A percentile compares a stretch with the other conserved stretches of the same genome.
phyloP scores from a whole-genome alignment of 2,888 invertebrate species.

The Morpho achilles region DNA sequence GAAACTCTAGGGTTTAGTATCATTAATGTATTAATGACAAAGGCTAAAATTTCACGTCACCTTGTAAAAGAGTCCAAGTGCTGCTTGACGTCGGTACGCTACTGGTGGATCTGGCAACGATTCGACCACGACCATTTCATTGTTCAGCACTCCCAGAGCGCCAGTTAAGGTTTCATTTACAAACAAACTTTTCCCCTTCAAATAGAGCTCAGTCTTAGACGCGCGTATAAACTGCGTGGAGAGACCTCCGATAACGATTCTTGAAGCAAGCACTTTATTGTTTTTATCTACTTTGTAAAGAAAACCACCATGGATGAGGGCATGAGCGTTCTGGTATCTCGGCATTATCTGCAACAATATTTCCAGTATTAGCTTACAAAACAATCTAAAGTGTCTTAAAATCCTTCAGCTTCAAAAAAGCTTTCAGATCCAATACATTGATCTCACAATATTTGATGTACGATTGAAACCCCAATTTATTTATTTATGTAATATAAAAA shows the following conservation, averaged over 20 bases:
- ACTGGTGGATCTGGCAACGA: constrained; percentile 75
- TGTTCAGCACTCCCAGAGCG: constrained; percentile 36
- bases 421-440: no score
- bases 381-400: no score
- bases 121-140: constrained; percentile 40
- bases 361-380: background rate
- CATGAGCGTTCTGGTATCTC: constrained; percentile 85
- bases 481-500: no score
- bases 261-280: constrained; percentile 50
- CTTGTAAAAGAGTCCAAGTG: constrained; percentile 81
- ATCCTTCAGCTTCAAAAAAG: no score
- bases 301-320: constrained; percentile 87
- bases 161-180: constrained; percentile 57
- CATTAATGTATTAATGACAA: no score
- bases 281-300: constrained; percentile 67
- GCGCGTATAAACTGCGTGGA: constrained; percentile 55
- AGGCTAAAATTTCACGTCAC: constrained; percentile 41
- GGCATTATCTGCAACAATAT: constrained; percentile 80
- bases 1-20: no score
- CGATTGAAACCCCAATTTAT: no score
- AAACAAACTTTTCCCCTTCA: constrained; percentile 50
- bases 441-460: no score
- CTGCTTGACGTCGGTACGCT: constrained; percentile 76
- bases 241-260: constrained; percentile 78
- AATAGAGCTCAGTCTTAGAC: constrained; percentile 56